phyloP scores from a whole-genome alignment of 2,113 vertebrate species.

The Marmota monax region DNA sequence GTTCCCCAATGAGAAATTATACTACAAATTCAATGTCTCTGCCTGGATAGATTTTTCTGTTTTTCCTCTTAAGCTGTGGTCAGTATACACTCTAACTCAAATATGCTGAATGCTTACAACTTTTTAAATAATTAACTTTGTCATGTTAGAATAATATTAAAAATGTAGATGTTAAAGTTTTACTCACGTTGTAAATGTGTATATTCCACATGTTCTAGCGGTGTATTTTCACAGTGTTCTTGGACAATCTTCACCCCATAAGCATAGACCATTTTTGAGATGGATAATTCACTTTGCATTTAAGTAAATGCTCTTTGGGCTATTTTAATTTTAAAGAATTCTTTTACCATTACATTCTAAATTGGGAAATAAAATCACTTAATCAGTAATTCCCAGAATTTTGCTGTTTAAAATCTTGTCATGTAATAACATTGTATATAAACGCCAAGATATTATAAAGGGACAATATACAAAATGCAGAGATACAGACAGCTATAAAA shows the following conservation, averaged over 20 bases:
- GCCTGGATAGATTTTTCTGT: not conserved
- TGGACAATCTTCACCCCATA: not conserved
- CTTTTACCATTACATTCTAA: not conserved
- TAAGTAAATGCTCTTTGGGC: not conserved
- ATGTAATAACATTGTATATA: not conserved
- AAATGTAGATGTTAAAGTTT: not conserved
- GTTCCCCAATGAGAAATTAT: not conserved
- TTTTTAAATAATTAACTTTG: not conserved
- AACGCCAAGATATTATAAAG: not conserved
- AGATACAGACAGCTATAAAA: not conserved
- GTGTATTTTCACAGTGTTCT: not conserved
- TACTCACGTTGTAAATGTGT: not conserved
- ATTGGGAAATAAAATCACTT: not conserved
- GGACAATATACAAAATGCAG: not conserved
- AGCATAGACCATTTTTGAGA: not conserved
- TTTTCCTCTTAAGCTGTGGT: not conserved
- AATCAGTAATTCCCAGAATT: not conserved
- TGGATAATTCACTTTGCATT: not conserved
- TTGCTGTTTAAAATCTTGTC: not conserved
- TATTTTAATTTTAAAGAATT: not conserved
- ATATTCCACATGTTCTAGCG: not conserved
- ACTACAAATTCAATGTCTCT: slow-evolving; percentile 24
- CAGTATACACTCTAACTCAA: not conserved
- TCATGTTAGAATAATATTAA: not conserved
- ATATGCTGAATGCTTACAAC: not conserved